Conservation (phyloP, 2,113 vertebrate genomes). For the Muscicapa adusta region DNA sequence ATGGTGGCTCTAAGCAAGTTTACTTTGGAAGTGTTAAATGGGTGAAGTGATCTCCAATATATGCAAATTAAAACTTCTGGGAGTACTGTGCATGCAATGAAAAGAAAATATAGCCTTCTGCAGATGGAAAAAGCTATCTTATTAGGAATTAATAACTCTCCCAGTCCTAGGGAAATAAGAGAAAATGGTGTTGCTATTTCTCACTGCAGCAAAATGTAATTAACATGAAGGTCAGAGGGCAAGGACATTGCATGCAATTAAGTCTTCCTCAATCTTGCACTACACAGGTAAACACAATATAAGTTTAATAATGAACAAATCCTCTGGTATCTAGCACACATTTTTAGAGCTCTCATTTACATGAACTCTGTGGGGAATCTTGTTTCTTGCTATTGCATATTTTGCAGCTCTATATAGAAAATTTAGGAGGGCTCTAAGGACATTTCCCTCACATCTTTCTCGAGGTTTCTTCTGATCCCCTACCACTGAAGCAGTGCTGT, state of each 20-base stretch:
- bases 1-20: neutral
- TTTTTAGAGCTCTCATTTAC: slow-evolving; percentile 39
- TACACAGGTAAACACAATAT: slow-evolving; percentile 44
- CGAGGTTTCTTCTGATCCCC: neutral
- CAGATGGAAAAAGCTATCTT: slow-evolving; percentile 49
- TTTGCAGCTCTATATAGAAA: slow-evolving; percentile 6
- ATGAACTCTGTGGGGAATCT: slow-evolving; percentile 15
- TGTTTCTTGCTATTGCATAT: neutral
- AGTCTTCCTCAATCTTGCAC: slow-evolving; percentile 6
- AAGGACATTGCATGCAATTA: slow-evolving; percentile 58
- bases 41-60: slow-evolving; percentile 44
- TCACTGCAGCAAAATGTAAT: slow-evolving; percentile 50
- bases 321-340: slow-evolving; percentile 33
- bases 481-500: neutral
- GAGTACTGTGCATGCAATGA: slow-evolving; percentile 1
- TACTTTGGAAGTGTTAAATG: slow-evolving; percentile 44
- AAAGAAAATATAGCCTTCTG: slow-evolving; percentile 43
- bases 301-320: slow-evolving; percentile 59
- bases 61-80: slow-evolving; percentile 62
- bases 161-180: slow-evolving; percentile 54
- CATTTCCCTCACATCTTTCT: neutral
- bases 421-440: slow-evolving; percentile 3
- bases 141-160: slow-evolving; percentile 53
- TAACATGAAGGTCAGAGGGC: slow-evolving; percentile 56
- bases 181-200: slow-evolving; percentile 47